Percentiles rank a stretch among this genome's conserved stretches.
Conservation (phyloP, 2,888 invertebrate genomes). For the Diaphora mendica region DNA sequence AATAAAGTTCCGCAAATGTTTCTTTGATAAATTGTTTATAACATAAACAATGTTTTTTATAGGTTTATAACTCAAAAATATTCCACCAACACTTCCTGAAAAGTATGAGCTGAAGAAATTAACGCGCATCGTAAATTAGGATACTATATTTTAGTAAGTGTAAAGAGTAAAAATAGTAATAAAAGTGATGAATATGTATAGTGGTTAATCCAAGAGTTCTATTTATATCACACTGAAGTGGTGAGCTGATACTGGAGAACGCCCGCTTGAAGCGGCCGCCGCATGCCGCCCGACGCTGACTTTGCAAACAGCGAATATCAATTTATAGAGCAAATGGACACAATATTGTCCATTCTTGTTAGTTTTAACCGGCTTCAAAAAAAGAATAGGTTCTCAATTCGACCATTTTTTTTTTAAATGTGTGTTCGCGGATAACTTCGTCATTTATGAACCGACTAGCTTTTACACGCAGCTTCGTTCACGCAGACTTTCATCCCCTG, state of each 20-base stretch:
- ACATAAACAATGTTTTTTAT: slow-evolving; percentile 10
- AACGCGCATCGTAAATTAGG: slow-evolving; percentile 15
- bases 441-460: too few species aligned
- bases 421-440: too few species aligned
- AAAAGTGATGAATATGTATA: slow-evolving; percentile 18
- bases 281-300: slow-evolving; percentile 2
- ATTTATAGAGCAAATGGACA: background rate
- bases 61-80: slow-evolving; percentile 6
- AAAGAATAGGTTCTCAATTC: too few species aligned
- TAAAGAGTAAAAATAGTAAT: slow-evolving; percentile 4
- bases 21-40: slow-evolving; percentile 12
- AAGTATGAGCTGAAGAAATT: slow-evolving; percentile 12
- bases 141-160: slow-evolving; percentile 6
- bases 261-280: slow-evolving; percentile 42
- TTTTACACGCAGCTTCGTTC: too few species aligned
- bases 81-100: slow-evolving; percentile 13
- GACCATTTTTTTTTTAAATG: too few species aligned
- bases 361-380: too few species aligned
- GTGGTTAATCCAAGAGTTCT: slow-evolving; percentile 27
- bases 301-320: slow-evolving; percentile 30
- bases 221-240: slow-evolving; percentile 41
- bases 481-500: too few species aligned
- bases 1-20: slow-evolving; percentile 8
- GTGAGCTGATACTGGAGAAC: slow-evolving; percentile 30
- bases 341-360: slow-evolving; percentile 6